These are phyloP conservation scores for Centruroides vittatus DNA, from an alignment of 1,140 invertebrate species.

Conservation along the genomic window DNA sequence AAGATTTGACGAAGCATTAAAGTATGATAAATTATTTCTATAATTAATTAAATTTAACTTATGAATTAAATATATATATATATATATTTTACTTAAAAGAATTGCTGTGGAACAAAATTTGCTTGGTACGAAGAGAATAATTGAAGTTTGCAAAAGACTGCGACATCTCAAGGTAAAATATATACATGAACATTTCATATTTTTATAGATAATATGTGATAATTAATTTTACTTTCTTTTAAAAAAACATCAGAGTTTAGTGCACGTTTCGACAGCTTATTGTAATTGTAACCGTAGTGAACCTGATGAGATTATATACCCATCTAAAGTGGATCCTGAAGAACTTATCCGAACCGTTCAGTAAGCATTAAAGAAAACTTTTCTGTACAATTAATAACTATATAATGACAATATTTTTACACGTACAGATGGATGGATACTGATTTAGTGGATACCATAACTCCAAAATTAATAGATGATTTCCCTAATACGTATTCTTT, in stretches of 20 bases:
- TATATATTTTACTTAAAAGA: too few species aligned
- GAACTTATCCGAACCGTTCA: conserved; percentile 17
- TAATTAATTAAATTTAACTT: too few species aligned
- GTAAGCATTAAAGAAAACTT: background rate
- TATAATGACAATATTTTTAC: too few species aligned
- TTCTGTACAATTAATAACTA: too few species aligned
- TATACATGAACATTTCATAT: background rate
- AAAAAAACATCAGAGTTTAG: conserved; percentile 12
- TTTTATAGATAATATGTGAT: too few species aligned
- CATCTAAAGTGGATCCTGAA: conserved; percentile 7
- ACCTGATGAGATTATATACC: conserved; percentile 51
- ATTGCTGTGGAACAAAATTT: conserved; percentile 47
- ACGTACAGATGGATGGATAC: too few species aligned
- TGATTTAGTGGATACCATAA: too few species aligned
- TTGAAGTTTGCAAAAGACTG: conserved; percentile 27
- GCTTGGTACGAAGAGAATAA: conserved; percentile 65
- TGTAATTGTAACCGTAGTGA: conserved; percentile 40
- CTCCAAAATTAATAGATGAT: too few species aligned
- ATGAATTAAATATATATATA: too few species aligned
- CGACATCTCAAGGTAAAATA: conserved; percentile 14
- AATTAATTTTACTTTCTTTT: background rate
- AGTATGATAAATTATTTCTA: conserved; percentile 21
- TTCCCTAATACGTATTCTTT: too few species aligned
- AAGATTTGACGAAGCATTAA: conserved; percentile 75
- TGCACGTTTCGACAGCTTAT: conserved; percentile 23